These are phyloP conservation scores for Sciurus vulgaris DNA, from an alignment of 2,797 vertebrate genomes.

Conservation along the genomic window DNA sequence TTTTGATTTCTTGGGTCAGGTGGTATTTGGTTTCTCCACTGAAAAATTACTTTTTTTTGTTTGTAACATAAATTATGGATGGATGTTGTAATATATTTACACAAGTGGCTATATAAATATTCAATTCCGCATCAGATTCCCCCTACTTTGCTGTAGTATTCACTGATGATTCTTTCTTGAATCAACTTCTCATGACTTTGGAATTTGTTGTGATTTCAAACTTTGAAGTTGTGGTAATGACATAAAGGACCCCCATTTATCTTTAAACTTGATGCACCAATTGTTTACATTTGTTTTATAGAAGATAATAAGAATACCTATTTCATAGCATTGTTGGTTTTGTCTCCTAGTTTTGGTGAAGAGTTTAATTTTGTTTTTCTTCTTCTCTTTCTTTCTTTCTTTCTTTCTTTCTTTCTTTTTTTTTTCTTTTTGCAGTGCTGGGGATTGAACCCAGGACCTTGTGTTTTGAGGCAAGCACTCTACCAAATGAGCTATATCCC, in stretches of 20 bases:
- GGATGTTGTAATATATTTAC: neutral
- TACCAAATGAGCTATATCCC: too few relatives aligned
- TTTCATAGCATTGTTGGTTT: neutral
- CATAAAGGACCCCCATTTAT: neutral
- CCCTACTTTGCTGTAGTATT: neutral
- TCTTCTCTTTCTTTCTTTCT: neutral
- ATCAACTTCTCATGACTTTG: neutral
- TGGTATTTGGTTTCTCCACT: neutral
- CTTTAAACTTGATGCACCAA: neutral
- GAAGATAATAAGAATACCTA: neutral
- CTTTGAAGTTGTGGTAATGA: neutral
- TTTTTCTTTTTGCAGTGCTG: too few relatives aligned
- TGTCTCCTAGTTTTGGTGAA: constrained; percentile 7
- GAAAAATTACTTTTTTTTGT: neutral
- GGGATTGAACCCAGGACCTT: too few relatives aligned
- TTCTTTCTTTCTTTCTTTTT: too few relatives aligned
- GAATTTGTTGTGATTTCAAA: constrained; percentile 36
- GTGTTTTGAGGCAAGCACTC: too few relatives aligned
- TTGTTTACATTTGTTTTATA: neutral
- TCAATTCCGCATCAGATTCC: neutral
- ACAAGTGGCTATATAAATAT: neutral
- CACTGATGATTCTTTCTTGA: constrained; percentile 3
- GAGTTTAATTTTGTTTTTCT: neutral
- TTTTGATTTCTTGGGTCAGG: constrained; percentile 24
- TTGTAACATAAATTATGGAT: neutral